These are phyloP conservation scores for Danio kyathit DNA, from an alignment of 2,797 vertebrate genomes.

Conservation along the genomic window DNA sequence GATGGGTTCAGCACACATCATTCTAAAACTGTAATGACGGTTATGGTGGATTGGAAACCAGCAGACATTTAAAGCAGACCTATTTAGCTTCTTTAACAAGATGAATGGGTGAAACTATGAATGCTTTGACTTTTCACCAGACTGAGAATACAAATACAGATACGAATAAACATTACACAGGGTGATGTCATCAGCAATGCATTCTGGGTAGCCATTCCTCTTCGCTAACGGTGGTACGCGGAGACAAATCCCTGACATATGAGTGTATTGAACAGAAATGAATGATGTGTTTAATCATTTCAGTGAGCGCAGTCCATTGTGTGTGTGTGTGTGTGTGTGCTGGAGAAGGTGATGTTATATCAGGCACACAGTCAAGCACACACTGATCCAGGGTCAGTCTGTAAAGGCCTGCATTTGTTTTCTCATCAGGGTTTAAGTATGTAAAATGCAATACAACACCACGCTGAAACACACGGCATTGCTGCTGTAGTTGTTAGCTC, in stretches of 20 bases:
- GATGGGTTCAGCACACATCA: too few relatives aligned
- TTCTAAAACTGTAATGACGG: too few relatives aligned
- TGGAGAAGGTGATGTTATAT: constrained; percentile 49
- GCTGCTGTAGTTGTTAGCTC: not conserved
- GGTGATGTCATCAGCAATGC: constrained; percentile 6
- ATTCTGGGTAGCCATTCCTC: not conserved
- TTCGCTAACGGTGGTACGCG: constrained; percentile 21
- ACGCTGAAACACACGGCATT: not conserved
- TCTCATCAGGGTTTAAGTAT: not conserved
- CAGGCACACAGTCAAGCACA: constrained; percentile 49
- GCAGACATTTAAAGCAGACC: too few relatives aligned
- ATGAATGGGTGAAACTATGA: constrained; percentile 5
- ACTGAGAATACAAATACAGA: constrained; percentile 3
- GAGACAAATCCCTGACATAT: constrained; percentile 13
- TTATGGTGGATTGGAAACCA: too few relatives aligned
- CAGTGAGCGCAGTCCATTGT: too few relatives aligned
- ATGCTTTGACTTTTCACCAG: not conserved
- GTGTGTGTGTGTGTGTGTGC: too few relatives aligned
- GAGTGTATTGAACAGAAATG: constrained; percentile 17
- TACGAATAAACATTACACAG: not conserved
- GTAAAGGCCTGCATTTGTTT: not conserved
- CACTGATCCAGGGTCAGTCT: not conserved
- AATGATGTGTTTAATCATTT: constrained; percentile 45
- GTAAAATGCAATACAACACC: constrained; percentile 9
- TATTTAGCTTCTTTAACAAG: too few relatives aligned